Conservation (phyloP, 2,888 invertebrate species). For the Phasia obesa region DNA sequence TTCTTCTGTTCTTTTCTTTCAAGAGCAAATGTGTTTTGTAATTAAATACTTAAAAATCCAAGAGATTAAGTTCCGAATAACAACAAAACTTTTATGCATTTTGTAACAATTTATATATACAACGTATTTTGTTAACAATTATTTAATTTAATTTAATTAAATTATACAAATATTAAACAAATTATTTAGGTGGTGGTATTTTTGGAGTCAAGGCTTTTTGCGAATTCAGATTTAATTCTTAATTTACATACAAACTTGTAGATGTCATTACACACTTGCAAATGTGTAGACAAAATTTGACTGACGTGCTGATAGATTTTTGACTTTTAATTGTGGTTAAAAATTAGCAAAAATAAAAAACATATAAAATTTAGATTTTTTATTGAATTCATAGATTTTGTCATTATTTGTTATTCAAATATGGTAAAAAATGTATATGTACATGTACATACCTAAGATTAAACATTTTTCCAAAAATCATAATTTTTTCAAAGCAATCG, state of each 20-base stretch:
- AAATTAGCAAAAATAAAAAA: no score
- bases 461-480: no score
- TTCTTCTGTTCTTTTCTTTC: slow-evolving; percentile 12
- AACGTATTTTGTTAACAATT: no score
- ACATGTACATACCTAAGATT: no score
- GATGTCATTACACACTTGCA: slow-evolving; percentile 5
- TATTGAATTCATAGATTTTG: no score
- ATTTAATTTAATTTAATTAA: neutral
- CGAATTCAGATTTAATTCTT: slow-evolving; percentile 40
- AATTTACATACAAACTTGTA: slow-evolving; percentile 44
- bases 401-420: no score
- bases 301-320: slow-evolving; percentile 10
- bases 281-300: slow-evolving; percentile 8
- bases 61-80: no score
- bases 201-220: slow-evolving; percentile 59
- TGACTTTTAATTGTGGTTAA: neutral
- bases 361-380: no score
- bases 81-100: neutral
- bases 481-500: no score
- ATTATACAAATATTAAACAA: neutral
- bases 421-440: no score
- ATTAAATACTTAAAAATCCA: no score
- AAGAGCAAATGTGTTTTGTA: slow-evolving; percentile 39
- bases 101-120: no score
- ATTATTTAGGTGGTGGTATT: slow-evolving; percentile 52